A percentile compares a stretch with the other conserved stretches of the same genome.
phyloP scores from a whole-genome alignment of 2,888 invertebrate species.

The Limnephilus rhombicus region DNA sequence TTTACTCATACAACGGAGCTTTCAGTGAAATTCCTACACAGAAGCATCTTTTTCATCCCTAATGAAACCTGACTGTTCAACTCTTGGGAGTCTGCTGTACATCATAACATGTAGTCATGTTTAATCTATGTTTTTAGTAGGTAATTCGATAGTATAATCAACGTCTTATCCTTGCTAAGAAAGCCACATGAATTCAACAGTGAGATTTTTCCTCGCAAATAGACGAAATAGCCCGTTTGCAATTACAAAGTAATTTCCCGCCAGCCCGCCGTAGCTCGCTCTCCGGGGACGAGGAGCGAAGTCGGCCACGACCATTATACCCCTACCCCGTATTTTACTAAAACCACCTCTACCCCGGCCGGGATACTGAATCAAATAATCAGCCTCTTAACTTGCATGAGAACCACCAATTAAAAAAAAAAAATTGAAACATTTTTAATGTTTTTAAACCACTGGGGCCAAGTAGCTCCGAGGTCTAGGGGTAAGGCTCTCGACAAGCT shows the following conservation, averaged over 20 bases:
- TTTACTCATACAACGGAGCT: too few relatives aligned
- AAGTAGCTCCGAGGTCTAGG: too few relatives aligned
- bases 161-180: background rate
- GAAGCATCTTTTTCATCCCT: too few relatives aligned
- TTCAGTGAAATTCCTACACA: too few relatives aligned
- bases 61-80: too few relatives aligned
- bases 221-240: slow-evolving; percentile 61
- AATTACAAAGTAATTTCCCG: slow-evolving; percentile 65
- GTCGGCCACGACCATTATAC: slow-evolving; percentile 18
- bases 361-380: too few relatives aligned
- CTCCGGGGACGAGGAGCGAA: slow-evolving; percentile 21
- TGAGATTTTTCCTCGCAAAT: slow-evolving; percentile 52
- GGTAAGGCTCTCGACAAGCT: too few relatives aligned
- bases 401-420: too few relatives aligned
- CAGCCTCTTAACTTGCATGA: too few relatives aligned
- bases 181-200: background rate
- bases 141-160: background rate
- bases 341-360: background rate
- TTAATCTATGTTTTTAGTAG: background rate
- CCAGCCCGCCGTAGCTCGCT: slow-evolving; percentile 38
- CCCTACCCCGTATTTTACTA: background rate
- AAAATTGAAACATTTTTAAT: too few relatives aligned
- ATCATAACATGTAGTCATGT: background rate
- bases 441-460: too few relatives aligned
- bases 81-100: too few relatives aligned